Evolutionary conservation across 1,140 invertebrate species (phyloP).

Genomic region (Fopius arisanus): DNA sequence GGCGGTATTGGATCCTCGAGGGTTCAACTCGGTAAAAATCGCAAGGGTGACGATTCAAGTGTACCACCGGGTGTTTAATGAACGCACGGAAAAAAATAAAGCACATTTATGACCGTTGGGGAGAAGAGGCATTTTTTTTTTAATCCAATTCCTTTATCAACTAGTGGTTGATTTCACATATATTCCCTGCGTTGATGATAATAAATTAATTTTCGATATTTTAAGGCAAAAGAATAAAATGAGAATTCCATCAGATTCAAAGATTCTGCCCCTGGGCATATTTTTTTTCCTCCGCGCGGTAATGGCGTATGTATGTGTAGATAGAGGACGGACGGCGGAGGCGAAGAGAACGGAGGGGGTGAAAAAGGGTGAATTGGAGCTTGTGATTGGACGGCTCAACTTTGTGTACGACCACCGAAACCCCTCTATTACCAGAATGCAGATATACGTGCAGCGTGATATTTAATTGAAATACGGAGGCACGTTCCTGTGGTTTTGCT

Average conservation of each 20-base stretch:
- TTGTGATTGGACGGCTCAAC: background rate
- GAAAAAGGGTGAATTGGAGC: background rate
- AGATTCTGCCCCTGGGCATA: too few species aligned
- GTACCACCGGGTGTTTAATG: constrained; percentile 32
- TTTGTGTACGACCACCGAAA: constrained; percentile 23
- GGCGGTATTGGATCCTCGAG: constrained; percentile 23
- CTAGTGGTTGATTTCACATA: too few species aligned
- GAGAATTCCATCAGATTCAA: too few species aligned
- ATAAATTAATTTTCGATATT: too few species aligned
- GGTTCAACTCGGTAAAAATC: background rate
- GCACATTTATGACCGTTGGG: too few species aligned
- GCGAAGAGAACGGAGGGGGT: background rate
- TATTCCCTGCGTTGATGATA: too few species aligned
- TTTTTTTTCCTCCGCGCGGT: too few species aligned
- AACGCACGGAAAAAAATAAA: too few species aligned
- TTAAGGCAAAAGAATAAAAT: too few species aligned
- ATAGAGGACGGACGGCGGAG: constrained; percentile 3
- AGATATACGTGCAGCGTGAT: constrained; percentile 48
- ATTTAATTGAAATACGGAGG: constrained; percentile 54
- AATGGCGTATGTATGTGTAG: constrained; percentile 28
- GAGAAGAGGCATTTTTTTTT: too few species aligned
- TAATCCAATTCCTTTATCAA: too few species aligned
- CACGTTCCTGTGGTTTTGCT: constrained; percentile 26
- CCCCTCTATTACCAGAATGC: constrained; percentile 41
- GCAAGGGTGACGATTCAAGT: background rate